These are phyloP conservation scores for Mormyrus proboscirostris DNA, from an alignment of 2,797 vertebrate genomes.

Conservation along the genomic window DNA sequence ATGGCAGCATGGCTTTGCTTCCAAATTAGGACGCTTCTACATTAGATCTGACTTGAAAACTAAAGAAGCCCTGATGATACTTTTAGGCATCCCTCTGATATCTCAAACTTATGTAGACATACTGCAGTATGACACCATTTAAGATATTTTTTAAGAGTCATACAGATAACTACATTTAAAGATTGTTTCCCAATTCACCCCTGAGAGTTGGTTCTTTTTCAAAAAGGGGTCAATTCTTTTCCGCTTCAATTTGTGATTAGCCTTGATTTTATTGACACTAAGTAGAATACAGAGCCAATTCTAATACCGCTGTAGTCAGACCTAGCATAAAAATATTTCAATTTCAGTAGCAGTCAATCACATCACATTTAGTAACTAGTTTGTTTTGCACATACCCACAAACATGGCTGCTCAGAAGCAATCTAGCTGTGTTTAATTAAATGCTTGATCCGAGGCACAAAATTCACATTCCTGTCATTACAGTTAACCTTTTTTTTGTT, in stretches of 20 bases:
- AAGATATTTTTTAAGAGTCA: background rate
- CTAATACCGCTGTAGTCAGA: background rate
- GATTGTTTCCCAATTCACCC: background rate
- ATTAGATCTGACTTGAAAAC: background rate
- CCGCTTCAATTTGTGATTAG: background rate
- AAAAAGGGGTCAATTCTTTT: background rate
- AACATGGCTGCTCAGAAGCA: background rate
- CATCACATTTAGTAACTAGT: background rate
- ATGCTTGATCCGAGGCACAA: background rate
- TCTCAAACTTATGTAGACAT: background rate
- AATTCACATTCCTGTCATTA: background rate
- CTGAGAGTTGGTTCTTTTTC: background rate
- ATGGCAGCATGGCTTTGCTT: conserved; percentile 11
- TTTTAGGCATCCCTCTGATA: background rate
- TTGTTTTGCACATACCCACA: background rate
- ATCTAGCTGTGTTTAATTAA: background rate
- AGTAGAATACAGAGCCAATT: background rate
- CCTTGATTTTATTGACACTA: background rate
- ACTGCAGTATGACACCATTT: background rate
- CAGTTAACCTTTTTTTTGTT: background rate
- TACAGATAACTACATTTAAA: background rate
- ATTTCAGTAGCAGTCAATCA: background rate
- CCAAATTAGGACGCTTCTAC: background rate
- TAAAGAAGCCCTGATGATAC: background rate
- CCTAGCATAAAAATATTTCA: background rate